Evolutionary conservation across 1,140 invertebrate species (phyloP), one percentile per base, ranked within the genome.

Genomic region (Papilio aristodemus): DNA sequence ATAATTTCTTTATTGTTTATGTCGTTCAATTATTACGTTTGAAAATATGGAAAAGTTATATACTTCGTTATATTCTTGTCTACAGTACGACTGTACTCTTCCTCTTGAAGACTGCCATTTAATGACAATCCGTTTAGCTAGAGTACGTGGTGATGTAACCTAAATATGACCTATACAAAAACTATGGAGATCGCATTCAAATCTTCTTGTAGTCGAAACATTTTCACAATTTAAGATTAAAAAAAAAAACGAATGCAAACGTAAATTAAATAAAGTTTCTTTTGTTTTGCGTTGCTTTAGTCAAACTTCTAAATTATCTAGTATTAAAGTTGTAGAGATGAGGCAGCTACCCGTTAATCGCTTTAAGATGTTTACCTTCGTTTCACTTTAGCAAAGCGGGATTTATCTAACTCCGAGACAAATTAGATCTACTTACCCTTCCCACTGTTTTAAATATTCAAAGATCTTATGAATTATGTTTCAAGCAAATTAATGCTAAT

Each of bases 321-420:
- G 17, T 22, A 50, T 50, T 50, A 50, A 50, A 50, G 7, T 50
- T 22, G 19, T 50, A 50, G 43, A 50, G 43, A 50, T 50, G 19
- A 50, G 17, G 17, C 17, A 1, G 43, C 43, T 50, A 5, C 43
- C 17, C 17, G 19, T 50, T 50, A 50, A 50, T 50, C 17, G 43
- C 43, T 50, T 50, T 50, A 22, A 50, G 43, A 50, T 50, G 17
- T 50, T 50, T 50, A 50, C 43, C 43, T 50, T 50, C 43, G 17
- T 19, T 50, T 50, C 17, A 19, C 43, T 50, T 50, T 50, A 50
- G 43, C 19, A 50, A 50, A 50, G 43, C 43, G 17, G 43, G 43
- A 50, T 50, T 50, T 50, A 19, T 50, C 43, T 50, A 50, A 50
- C 46, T 50, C n/a, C 19, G 19, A 50, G 46, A 50, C 22, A 50